Percentiles rank a stretch among this genome's conserved stretches.
These are phyloP conservation scores for Aythya baeri DNA, from an alignment of 2,113 vertebrate genomes.

Conservation along the genomic window DNA sequence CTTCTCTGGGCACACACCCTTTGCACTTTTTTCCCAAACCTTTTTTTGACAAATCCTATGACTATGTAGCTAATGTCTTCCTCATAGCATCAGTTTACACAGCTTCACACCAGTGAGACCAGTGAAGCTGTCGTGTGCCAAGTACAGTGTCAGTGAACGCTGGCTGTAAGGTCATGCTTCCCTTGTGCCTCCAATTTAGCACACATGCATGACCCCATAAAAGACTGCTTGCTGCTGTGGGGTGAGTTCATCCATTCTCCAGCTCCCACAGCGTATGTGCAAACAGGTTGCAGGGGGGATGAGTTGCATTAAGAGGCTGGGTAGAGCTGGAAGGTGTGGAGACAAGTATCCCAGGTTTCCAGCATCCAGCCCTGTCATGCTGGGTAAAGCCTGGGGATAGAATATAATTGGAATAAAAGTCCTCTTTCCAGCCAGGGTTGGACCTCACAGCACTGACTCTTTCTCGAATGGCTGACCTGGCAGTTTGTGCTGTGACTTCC, in stretches of 20 bases:
- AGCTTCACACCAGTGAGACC: not conserved
- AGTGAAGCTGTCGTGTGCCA: not conserved
- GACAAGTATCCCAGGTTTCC: not conserved
- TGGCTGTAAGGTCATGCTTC: not conserved
- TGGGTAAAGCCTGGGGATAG: not conserved
- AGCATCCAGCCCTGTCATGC: not conserved
- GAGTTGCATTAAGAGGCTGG: not conserved
- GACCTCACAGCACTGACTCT: rapidly evolving
- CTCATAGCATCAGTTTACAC: not conserved
- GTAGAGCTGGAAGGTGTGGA: not conserved
- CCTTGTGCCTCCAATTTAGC: not conserved
- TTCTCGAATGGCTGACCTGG: constrained; percentile 47
- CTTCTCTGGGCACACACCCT: not conserved
- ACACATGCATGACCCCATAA: rapidly evolving
- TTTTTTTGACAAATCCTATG: not conserved
- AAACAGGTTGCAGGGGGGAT: not conserved
- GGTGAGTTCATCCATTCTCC: too few relatives aligned
- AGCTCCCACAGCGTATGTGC: rapidly evolving
- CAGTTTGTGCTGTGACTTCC: not conserved
- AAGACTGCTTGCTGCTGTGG: not conserved
- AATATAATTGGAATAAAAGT: not conserved
- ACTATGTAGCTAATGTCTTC: not conserved
- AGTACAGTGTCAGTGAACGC: not conserved
- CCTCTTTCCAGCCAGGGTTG: not conserved
- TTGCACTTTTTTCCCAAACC: not conserved